Base-by-base conservation (phyloP, 2,113 vertebrate genomes). In the Hippocampus abdominalis region DNA sequence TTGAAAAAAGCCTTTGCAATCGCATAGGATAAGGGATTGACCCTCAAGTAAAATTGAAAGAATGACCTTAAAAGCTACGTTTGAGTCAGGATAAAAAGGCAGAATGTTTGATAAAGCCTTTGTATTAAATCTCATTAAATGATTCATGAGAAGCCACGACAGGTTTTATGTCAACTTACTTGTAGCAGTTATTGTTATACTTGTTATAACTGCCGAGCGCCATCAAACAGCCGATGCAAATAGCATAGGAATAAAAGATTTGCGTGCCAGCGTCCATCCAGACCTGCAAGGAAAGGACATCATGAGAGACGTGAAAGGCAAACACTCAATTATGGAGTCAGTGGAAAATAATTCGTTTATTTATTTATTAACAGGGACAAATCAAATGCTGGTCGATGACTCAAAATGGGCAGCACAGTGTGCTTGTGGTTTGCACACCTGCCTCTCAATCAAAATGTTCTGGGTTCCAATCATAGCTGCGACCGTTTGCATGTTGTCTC, bases 201-300 rank as follows among this genome's bases (percentile, higher is more conserved):
- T 93, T 92, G 77, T 94, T 94, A 73, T 94, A 94, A 80, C 93
- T 94, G 71, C 92, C 93, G 59, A 94, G 87, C 67, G 93, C 91
- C 71, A 77, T 88, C 46, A 93, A 81, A 70, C 92, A 92, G 0
- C 93, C 93, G 61, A 92, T 88, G 74, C 92, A 93, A 74, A 94
- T 87, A 27, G 92, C 92, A 70, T 93, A 94, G 48, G 93, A 94
- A 80, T 93, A 94, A 81, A 93, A 93, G 62, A 94, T 93, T 75
- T 94, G 93, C 12, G 92, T 94, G 59, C 92, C 93, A 67, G 93
- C 93, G 77, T 94, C 93, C 91, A 93, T 93, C 92, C 92, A 93
- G 49, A 93, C 92, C 92, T 93, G 74, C n/a, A 86, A 78, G n/a
- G 57, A 16, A 68, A 67, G 32, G 25, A 68, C 23, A 74, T 46